Evolutionary conservation across 2,888 invertebrate genomes (phyloP).

Genomic region (Drosophila setosimentum): DNA sequence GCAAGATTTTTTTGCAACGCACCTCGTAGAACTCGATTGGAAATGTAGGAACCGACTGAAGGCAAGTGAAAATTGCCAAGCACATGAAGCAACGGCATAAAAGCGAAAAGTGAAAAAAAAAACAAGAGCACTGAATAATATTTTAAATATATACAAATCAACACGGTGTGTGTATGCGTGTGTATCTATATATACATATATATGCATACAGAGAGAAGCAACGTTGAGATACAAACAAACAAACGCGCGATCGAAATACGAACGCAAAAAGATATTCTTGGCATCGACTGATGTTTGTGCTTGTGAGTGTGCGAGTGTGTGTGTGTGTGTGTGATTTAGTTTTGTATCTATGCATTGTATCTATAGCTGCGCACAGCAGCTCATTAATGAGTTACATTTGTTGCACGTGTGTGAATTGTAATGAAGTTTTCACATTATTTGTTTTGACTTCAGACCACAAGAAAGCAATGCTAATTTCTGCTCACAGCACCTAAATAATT

Average conservation of each 20-base stretch:
- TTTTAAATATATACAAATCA: constrained; percentile 77
- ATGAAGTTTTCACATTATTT: constrained; percentile 70
- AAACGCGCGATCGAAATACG: constrained; percentile 74
- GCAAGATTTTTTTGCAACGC: constrained; percentile 65
- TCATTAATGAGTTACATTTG: constrained; percentile 75
- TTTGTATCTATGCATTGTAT: constrained; percentile 38
- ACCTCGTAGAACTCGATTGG: constrained; percentile 79
- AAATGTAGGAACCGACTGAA: constrained; percentile 83
- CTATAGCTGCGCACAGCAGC: constrained; percentile 44
- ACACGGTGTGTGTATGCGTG: constrained; percentile 32
- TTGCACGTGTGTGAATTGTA: constrained; percentile 48
- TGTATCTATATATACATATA: constrained; percentile 45
- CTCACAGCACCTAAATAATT: constrained; percentile 39
- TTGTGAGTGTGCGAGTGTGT: constrained; percentile 5
- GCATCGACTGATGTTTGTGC: constrained; percentile 38
- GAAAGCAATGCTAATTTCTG: constrained; percentile 50
- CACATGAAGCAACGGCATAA: constrained; percentile 62
- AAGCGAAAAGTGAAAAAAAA: constrained; percentile 48
- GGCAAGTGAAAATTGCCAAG: constrained; percentile 76
- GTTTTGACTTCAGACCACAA: constrained; percentile 55
- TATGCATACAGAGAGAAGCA: constrained; percentile 34
- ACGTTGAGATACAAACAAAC: constrained; percentile 69
- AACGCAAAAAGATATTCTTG: constrained; percentile 80
- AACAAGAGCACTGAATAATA: constrained; percentile 67
- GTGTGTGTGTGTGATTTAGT: constrained; percentile 11